phyloP scores from a whole-genome alignment of 2,888 invertebrate genomes.

The Drosophila neotestacea region DNA sequence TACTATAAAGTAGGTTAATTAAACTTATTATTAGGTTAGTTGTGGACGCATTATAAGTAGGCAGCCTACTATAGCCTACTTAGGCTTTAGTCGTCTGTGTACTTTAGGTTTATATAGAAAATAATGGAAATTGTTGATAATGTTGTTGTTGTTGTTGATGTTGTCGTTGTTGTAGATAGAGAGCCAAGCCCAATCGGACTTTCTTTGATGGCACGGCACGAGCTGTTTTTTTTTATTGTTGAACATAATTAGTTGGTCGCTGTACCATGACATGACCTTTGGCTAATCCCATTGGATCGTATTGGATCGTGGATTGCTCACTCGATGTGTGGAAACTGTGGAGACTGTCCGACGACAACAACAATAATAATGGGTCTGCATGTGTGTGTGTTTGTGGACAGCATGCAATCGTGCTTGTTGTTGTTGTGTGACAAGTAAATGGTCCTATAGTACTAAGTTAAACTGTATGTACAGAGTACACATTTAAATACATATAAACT shows the following conservation, averaged over 20 bases:
- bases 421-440: slow-evolving; percentile 41
- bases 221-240: slow-evolving; percentile 37
- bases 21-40: slow-evolving; percentile 23
- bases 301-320: slow-evolving; percentile 21
- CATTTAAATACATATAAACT: slow-evolving; percentile 11
- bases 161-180: slow-evolving; percentile 15
- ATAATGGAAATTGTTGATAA: slow-evolving; percentile 7
- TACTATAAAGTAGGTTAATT: slow-evolving; percentile 28
- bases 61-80: no score
- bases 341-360: slow-evolving; percentile 52
- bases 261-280: slow-evolving; percentile 80
- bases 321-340: slow-evolving; percentile 30
- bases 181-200: slow-evolving; percentile 53
- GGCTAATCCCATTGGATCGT: slow-evolving; percentile 30
- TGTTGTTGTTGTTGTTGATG: slow-evolving; percentile 2
- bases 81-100: slow-evolving; percentile 3
- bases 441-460: slow-evolving; percentile 67
- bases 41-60: slow-evolving; percentile 27
- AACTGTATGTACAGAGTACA: slow-evolving; percentile 42
- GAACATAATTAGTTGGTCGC: slow-evolving; percentile 74
- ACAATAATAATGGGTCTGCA: slow-evolving; percentile 36
- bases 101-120: background rate
- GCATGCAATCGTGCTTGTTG: slow-evolving; percentile 58
- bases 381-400: slow-evolving; percentile 28
- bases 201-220: slow-evolving; percentile 58